Percentiles rank a stretch among this genome's conserved stretches.
Conservation (phyloP, 2,797 vertebrate genomes). For the Typhlichthys eigenmanni region DNA sequence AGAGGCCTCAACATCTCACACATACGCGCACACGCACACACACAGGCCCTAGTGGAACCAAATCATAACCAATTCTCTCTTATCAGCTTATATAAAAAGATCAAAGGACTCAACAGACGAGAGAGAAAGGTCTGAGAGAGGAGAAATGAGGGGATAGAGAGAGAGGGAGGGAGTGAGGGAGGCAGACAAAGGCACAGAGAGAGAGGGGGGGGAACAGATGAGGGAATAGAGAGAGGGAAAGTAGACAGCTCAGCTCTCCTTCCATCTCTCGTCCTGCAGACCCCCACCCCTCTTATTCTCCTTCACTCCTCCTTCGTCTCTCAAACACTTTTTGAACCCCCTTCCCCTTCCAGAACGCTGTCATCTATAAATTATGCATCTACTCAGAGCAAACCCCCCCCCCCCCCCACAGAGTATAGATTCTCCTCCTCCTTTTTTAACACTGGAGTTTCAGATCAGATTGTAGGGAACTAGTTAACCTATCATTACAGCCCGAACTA, state of each 20-base stretch:
- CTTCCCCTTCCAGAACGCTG: background rate
- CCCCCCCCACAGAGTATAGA: background rate
- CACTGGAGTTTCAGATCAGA: background rate
- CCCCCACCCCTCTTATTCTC: background rate
- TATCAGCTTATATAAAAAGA: slow-evolving; percentile 75
- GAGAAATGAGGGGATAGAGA: background rate
- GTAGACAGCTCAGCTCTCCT: background rate
- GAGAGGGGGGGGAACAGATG: background rate
- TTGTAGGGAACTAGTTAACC: background rate
- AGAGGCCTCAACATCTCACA: slow-evolving; percentile 9
- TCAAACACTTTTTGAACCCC: background rate
- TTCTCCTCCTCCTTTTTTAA: background rate
- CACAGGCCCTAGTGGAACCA: slow-evolving; percentile 22
- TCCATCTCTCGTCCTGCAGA: background rate
- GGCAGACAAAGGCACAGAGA: background rate
- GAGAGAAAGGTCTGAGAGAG: background rate
- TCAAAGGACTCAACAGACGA: slow-evolving; percentile 55
- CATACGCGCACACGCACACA: slow-evolving; percentile 8
- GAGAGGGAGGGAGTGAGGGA: background rate
- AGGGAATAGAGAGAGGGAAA: background rate
- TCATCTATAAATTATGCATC: slow-evolving; percentile 24
- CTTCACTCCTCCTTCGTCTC: no score
- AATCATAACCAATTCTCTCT: slow-evolving; percentile 69
- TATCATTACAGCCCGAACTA: no score
- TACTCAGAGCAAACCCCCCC: slow-evolving; percentile 2